These are phyloP conservation scores for Coccyzus lansbergi DNA, from an alignment of 2,797 vertebrate genomes.

Conservation along the genomic window DNA sequence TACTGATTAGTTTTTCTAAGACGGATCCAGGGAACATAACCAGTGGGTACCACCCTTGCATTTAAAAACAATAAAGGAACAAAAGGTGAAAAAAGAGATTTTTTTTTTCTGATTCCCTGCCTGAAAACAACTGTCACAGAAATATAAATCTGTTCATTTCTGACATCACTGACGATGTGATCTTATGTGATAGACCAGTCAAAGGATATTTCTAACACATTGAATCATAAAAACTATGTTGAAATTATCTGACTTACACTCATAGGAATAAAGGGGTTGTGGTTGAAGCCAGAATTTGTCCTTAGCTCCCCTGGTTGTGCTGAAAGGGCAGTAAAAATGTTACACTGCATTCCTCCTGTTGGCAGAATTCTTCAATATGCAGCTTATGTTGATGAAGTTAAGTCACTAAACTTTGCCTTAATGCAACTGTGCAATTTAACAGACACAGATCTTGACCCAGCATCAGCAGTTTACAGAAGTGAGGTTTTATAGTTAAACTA, in stretches of 20 bases:
- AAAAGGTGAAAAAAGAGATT: not conserved
- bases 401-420: not conserved
- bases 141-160: constrained; percentile 3
- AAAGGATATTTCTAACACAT: constrained; percentile 9
- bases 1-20: not conserved
- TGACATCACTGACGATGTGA: not conserved
- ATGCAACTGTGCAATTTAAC: not conserved
- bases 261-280: not conserved
- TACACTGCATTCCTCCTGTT: not conserved
- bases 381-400: not conserved
- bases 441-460: not conserved
- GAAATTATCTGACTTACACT: not conserved
- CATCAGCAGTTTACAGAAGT: not conserved
- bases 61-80: not conserved
- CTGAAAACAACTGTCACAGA: not conserved
- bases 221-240: not conserved
- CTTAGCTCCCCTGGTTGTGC: not conserved
- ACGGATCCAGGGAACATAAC: not conserved
- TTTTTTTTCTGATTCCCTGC: not conserved
- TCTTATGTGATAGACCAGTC: not conserved
- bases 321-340: not conserved
- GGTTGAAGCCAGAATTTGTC: not conserved
- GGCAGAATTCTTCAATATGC: not conserved
- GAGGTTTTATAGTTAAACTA: not conserved
- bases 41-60: not conserved